These are phyloP conservation scores for Aeoliscus strigatus DNA, from an alignment of 2,797 vertebrate species.

Conservation along the genomic window DNA sequence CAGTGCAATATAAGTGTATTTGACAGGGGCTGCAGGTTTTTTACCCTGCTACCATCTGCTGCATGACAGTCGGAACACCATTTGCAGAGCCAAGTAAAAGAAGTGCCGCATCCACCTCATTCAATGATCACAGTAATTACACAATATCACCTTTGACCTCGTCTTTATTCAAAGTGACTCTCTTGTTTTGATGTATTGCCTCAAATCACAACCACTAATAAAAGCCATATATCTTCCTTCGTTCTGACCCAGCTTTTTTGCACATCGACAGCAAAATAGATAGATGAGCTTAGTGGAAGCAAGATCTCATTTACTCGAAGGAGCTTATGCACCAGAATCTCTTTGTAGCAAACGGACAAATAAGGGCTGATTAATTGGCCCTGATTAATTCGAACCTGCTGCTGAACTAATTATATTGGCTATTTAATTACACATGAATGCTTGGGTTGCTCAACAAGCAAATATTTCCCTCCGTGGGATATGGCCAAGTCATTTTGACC, in stretches of 20 bases:
- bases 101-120: constrained; percentile 37
- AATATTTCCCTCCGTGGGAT: constrained; percentile 21
- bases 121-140: constrained; percentile 52
- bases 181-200: constrained; percentile 37
- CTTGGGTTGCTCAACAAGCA: constrained; percentile 27
- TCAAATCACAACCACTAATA: constrained; percentile 45
- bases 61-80: constrained; percentile 14
- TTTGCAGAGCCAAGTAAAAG: constrained; percentile 8
- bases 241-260: constrained; percentile 21
- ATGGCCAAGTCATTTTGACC: constrained; percentile 5
- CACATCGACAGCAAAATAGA: constrained; percentile 23
- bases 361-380: constrained; percentile 44
- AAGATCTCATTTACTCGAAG: constrained; percentile 27
- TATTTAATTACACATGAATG: constrained; percentile 51
- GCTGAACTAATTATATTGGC: constrained; percentile 46
- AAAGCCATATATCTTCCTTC: constrained; percentile 56
- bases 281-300: constrained; percentile 26
- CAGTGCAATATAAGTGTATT: too few species aligned
- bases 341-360: constrained; percentile 29
- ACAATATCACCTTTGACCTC: constrained; percentile 42
- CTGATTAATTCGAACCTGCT: constrained; percentile 36
- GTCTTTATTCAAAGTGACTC: constrained; percentile 29
- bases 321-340: constrained; percentile 17
- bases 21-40: background rate
- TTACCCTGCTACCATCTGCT: background rate